Conservation (phyloP, 1,140 invertebrate species). For the Pantala flavescens region DNA sequence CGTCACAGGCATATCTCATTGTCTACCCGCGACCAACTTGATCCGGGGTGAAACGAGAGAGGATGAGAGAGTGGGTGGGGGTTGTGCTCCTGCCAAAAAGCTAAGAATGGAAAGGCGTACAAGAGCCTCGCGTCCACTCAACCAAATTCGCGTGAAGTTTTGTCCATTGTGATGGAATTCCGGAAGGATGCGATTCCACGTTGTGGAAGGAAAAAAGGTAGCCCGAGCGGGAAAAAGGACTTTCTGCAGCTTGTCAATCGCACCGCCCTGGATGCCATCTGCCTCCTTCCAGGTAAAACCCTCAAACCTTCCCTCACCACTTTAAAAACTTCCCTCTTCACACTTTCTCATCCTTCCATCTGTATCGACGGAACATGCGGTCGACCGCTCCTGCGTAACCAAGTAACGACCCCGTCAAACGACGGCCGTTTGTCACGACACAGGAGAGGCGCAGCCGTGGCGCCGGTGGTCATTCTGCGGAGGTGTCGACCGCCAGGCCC, state of each 20-base stretch:
- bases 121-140: background rate
- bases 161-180: background rate
- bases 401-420: background rate
- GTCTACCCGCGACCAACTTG: too few species aligned
- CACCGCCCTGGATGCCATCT: background rate
- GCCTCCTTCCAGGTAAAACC: background rate
- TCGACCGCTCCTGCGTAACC: background rate
- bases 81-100: background rate
- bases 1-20: too few species aligned
- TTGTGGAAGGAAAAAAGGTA: background rate
- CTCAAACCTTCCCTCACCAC: background rate
- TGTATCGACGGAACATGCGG: background rate
- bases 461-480: too few species aligned
- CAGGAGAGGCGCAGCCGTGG: too few species aligned
- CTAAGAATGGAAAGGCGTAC: background rate
- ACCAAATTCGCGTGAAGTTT: background rate
- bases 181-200: background rate
- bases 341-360: background rate
- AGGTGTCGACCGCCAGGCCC: too few species aligned
- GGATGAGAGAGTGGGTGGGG: background rate
- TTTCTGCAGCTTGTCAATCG: conserved; percentile 5
- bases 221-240: background rate
- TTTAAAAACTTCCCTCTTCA: background rate
- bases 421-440: too few species aligned
- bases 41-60: background rate